Evolutionary conservation across 2,888 invertebrate species (phyloP).

Genomic region (Helleia helle): DNA sequence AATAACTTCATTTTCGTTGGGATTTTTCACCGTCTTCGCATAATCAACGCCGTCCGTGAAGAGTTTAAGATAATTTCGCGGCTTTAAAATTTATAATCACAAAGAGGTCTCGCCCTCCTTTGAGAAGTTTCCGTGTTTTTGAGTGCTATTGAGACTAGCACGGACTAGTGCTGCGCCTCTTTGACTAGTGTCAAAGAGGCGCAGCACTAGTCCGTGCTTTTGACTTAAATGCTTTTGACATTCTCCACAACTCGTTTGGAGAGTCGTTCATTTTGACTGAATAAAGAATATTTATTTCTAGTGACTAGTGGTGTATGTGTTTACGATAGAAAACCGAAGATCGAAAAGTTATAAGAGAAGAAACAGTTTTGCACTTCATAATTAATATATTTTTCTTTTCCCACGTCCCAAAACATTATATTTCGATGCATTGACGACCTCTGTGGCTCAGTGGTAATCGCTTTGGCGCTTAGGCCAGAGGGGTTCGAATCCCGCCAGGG

Average conservation of each 20-base stretch:
- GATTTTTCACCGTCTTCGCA: constrained; percentile 56
- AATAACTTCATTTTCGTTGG: constrained; percentile 62
- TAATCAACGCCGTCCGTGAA: constrained; percentile 56
- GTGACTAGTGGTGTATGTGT: background rate
- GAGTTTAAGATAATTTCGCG: constrained; percentile 61
- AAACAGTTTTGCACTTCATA: no score
- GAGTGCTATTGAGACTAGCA: constrained; percentile 4
- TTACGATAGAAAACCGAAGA: background rate
- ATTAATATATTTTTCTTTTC: no score
- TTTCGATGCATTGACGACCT: no score
- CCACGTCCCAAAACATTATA: no score
- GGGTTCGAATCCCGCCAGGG: no score
- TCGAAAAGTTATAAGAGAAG: no score
- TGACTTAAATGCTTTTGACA: background rate
- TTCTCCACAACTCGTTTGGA: constrained; percentile 6
- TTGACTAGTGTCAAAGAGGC: no score
- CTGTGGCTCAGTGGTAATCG: no score
- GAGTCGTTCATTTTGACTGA: background rate
- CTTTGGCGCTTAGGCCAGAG: no score
- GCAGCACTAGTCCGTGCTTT: background rate
- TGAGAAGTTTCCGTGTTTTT: constrained; percentile 37
- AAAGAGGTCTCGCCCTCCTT: constrained; percentile 41
- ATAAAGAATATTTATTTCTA: background rate
- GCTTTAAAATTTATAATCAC: constrained; percentile 40
- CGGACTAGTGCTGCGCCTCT: background rate